These are phyloP conservation scores for Setipinna tenuifilis DNA, from an alignment of 2,797 vertebrate genomes.

Conservation along the genomic window DNA sequence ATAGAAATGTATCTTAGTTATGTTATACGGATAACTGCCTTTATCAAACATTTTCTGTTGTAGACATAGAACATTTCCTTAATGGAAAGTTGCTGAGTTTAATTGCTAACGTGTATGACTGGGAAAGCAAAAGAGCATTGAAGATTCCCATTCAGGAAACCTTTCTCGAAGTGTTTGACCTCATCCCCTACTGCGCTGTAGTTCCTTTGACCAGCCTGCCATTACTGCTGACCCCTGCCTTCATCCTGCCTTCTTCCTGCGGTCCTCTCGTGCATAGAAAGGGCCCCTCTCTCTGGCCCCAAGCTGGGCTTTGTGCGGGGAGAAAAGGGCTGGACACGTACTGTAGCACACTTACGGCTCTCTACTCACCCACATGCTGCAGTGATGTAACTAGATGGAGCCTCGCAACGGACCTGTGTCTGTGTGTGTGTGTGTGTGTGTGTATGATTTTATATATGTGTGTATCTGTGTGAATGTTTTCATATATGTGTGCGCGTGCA, in stretches of 20 bases:
- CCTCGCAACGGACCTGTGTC: neutral
- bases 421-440: neutral
- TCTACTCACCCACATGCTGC: constrained; percentile 4
- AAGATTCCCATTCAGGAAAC: too few relatives aligned
- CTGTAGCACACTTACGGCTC: neutral
- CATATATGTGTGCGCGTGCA: too few relatives aligned
- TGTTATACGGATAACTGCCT: too few relatives aligned
- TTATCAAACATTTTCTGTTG: too few relatives aligned
- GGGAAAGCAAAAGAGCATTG: too few relatives aligned
- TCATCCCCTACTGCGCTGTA: too few relatives aligned
- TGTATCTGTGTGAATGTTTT: neutral
- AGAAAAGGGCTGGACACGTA: neutral
- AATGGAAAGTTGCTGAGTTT: too few relatives aligned
- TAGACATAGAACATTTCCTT: too few relatives aligned
- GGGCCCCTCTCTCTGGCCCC: neutral
- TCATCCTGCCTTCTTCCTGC: too few relatives aligned
- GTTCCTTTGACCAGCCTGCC: neutral
- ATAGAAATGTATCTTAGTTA: too few relatives aligned
- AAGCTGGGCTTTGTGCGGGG: neutral
- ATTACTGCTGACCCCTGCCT: neutral
- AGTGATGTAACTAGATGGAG: constrained; percentile 31
- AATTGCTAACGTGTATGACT: too few relatives aligned
- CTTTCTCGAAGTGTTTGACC: too few relatives aligned
- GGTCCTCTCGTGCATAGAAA: neutral
- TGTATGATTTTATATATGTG: neutral